A percentile compares a stretch with the other conserved stretches of the same genome.
Conservation (phyloP, 2,797 vertebrate species). For the Iguana delicatissima region DNA sequence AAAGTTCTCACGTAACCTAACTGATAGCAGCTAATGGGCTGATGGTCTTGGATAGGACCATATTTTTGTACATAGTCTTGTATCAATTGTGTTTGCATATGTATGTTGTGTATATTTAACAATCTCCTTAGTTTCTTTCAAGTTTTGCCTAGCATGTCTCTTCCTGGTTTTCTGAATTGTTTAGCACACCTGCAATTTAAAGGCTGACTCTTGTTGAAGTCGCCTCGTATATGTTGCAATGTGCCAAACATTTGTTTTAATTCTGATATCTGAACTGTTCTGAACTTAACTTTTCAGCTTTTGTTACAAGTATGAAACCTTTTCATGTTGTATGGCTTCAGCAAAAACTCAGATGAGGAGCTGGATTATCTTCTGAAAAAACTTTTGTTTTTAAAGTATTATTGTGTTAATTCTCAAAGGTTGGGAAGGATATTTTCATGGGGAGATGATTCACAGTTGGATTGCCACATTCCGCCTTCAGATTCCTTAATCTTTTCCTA, state of each 20-base stretch:
- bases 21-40: not conserved
- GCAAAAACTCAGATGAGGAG: not conserved
- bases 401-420: slow-evolving; percentile 19
- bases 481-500: slow-evolving; percentile 35
- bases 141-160: not conserved
- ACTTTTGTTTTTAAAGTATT: slow-evolving; percentile 16
- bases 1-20: not conserved
- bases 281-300: not conserved
- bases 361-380: not conserved
- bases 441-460: slow-evolving; percentile 34
- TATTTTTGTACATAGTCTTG: not conserved
- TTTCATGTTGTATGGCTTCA: slow-evolving; percentile 6
- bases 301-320: not conserved
- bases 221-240: not conserved
- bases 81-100: too few species aligned
- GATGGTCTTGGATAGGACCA: not conserved
- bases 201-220: not conserved
- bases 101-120: not conserved
- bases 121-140: not conserved
- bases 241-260: not conserved
- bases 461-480: slow-evolving; percentile 17
- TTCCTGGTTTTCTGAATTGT: not conserved
- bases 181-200: not conserved
- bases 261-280: not conserved
- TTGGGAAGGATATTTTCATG: not conserved